A percentile compares a stretch with the other conserved stretches of the same genome.
Conservation (phyloP, 2,888 invertebrate genomes). For the Actias luna region DNA sequence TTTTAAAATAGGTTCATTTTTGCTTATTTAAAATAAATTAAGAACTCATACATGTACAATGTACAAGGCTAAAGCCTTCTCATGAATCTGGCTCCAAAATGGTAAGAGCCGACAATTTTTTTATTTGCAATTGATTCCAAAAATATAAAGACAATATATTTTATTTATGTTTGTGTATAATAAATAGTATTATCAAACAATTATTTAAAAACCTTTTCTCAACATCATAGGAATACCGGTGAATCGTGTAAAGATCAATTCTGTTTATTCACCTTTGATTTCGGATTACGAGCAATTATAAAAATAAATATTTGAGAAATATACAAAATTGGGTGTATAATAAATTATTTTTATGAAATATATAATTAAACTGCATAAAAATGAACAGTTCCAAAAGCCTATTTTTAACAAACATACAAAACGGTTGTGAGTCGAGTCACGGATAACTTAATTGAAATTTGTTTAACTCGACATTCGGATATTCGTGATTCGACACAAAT, state of each 20-base stretch:
- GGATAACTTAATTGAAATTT: neutral
- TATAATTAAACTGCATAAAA: neutral
- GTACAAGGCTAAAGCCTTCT: no score
- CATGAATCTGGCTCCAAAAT: no score
- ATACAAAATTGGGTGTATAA: neutral
- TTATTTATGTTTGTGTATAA: no score
- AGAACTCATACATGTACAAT: no score
- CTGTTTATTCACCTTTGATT: neutral
- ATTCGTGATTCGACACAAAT: neutral
- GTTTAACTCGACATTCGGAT: neutral
- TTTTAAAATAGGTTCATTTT: no score
- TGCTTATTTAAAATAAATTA: no score
- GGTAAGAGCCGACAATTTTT: no score
- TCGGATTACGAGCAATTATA: neutral
- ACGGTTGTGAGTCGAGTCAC: neutral
- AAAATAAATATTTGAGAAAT: neutral
- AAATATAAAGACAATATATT: no score
- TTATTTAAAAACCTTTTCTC: no score
- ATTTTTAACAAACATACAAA: neutral
- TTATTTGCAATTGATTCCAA: no score
- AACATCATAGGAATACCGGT: neutral
- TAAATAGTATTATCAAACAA: no score
- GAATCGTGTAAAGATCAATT: no score
- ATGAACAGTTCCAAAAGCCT: neutral
- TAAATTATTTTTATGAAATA: neutral